These are phyloP conservation scores for Patella pellucida DNA, from an alignment of 2,888 invertebrate genomes.

Conservation along the genomic window DNA sequence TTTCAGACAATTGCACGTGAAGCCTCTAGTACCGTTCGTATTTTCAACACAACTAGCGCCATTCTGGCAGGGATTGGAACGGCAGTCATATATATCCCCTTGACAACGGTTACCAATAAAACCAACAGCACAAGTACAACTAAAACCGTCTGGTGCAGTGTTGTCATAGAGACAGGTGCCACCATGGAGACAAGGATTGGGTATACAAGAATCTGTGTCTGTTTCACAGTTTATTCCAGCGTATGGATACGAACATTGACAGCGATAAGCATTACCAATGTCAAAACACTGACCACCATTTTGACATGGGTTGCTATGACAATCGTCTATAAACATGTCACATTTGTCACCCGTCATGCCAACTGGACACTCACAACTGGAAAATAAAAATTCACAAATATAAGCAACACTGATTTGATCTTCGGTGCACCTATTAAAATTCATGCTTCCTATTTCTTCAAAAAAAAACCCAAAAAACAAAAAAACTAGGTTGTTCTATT, in stretches of 20 bases:
- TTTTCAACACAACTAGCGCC: constrained; percentile 81
- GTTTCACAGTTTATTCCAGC: constrained; percentile 84
- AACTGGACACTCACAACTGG: constrained; percentile 56
- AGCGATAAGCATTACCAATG: constrained; percentile 75
- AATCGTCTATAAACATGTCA: constrained; percentile 90
- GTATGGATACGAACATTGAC: constrained; percentile 84
- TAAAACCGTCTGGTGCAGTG: constrained; percentile 44
- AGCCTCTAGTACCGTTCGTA: constrained; percentile 36
- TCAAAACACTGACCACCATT: constrained; percentile 78
- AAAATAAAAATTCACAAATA: constrained; percentile 5
- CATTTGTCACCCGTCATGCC: constrained; percentile 73
- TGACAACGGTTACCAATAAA: constrained; percentile 59
- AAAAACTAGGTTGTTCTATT: too few relatives aligned
- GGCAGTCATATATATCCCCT: constrained; percentile 53
- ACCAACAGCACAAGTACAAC: constrained; percentile 56
- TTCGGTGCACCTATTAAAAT: neutral
- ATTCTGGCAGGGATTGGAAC: constrained; percentile 86
- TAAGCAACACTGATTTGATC: neutral
- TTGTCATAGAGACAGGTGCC: constrained; percentile 55
- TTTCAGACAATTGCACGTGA: constrained; percentile 75
- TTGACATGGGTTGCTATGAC: constrained; percentile 92
- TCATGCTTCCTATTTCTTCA: neutral
- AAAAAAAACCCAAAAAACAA: neutral
- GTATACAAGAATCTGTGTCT: constrained; percentile 75
- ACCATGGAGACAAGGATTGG: constrained; percentile 58